Percentiles rank a stretch among this genome's conserved stretches.
Conservation (phyloP, 2,797 vertebrate genomes). For the Chloroceryle inda region DNA sequence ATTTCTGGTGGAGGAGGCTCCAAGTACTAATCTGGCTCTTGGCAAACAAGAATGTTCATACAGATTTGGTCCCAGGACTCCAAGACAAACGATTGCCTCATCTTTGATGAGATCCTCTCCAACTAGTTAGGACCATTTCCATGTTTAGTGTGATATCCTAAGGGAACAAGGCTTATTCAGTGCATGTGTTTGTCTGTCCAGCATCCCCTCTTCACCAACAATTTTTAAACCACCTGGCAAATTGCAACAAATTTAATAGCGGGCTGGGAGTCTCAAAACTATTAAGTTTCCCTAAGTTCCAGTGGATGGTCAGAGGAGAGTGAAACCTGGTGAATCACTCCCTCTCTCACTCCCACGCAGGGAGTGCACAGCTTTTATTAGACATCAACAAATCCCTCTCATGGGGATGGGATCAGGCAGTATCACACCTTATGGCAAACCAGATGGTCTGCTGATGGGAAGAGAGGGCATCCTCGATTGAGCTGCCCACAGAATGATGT, state of each 20-base stretch:
- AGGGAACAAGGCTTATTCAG: neutral
- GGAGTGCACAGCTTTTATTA: neutral
- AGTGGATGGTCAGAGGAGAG: neutral
- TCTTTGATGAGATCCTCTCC: neutral
- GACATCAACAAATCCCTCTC: neutral
- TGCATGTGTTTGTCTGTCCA: fast-evolving
- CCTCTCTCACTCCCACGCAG: neutral
- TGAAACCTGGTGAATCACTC: neutral
- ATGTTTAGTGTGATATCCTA: neutral
- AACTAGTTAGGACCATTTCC: neutral
- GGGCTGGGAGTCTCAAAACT: neutral
- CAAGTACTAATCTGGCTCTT: neutral
- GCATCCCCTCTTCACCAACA: neutral
- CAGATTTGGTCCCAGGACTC: neutral
- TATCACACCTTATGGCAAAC: neutral
- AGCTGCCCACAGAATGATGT: neutral
- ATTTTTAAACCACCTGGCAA: neutral
- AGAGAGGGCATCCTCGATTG: neutral
- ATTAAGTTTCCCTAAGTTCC: neutral
- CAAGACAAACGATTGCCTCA: neutral
- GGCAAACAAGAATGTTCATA: neutral
- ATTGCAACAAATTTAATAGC: neutral
- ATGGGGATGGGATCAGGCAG: neutral
- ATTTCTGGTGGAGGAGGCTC: neutral
- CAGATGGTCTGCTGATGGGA: neutral